A percentile compares a stretch with the other conserved stretches of the same genome.
These are phyloP conservation scores for Gortyna flavago DNA, from an alignment of 2,888 invertebrate species.

Conservation along the genomic window DNA sequence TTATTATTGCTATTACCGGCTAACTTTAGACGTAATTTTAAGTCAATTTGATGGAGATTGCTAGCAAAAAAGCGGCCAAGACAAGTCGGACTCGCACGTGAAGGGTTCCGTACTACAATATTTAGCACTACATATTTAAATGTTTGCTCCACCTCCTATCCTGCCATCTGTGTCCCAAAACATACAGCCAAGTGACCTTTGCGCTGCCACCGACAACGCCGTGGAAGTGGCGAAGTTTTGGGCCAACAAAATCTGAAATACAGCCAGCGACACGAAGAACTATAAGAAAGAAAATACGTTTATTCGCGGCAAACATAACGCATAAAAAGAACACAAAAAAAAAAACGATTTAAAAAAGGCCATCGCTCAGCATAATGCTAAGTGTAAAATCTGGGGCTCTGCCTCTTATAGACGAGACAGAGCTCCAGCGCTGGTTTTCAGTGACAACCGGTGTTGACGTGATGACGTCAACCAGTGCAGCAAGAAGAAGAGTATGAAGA, in stretches of 20 bases:
- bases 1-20: constrained; percentile 59
- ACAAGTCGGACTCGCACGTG: background rate
- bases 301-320: too few relatives aligned
- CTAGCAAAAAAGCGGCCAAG: constrained; percentile 39
- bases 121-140: background rate
- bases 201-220: background rate
- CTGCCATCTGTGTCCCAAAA: background rate
- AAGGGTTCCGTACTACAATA: background rate
- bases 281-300: too few relatives aligned
- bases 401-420: too few relatives aligned
- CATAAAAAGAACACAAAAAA: too few relatives aligned
- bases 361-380: too few relatives aligned
- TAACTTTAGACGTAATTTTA: constrained; percentile 62
- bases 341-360: too few relatives aligned
- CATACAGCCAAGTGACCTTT: background rate
- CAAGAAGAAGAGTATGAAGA: too few relatives aligned
- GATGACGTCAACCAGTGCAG: too few relatives aligned
- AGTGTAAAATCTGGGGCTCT: too few relatives aligned
- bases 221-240: background rate
- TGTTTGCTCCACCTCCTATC: background rate
- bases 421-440: too few relatives aligned
- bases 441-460: too few relatives aligned
- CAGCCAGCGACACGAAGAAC: too few relatives aligned
- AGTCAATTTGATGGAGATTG: constrained; percentile 46
- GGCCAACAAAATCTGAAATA: background rate